Evolutionary conservation across 1,140 invertebrate genomes (phyloP).

Genomic region (Adoxophyes honmai): DNA sequence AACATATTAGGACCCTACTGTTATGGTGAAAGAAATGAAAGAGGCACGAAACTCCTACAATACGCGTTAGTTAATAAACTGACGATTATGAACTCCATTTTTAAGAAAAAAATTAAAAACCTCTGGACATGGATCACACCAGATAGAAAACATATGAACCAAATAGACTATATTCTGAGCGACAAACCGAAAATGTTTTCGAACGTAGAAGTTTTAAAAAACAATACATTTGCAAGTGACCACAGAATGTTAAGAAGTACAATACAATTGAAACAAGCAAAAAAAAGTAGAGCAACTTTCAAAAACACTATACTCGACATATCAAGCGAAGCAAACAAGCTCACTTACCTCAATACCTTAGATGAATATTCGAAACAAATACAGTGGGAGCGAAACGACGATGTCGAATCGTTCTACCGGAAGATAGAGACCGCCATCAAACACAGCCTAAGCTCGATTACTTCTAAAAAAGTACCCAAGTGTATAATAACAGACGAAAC

Average conservation of each 20-base stretch:
- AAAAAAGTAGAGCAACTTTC: slow-evolving; percentile 16
- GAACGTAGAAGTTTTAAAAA: slow-evolving; percentile 30
- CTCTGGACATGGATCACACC: slow-evolving; percentile 32
- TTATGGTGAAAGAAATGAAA: slow-evolving; percentile 28
- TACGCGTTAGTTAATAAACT: slow-evolving; percentile 27
- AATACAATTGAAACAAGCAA: slow-evolving; percentile 20
- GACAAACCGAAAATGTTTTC: slow-evolving; percentile 22
- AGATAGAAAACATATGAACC: slow-evolving; percentile 23
- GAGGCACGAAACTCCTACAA: slow-evolving; percentile 29
- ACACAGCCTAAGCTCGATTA: background rate
- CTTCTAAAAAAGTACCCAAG: slow-evolving; percentile 11
- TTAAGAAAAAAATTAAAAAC: slow-evolving; percentile 31
- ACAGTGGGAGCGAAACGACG: slow-evolving; percentile 17
- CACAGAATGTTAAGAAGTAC: slow-evolving; percentile 27
- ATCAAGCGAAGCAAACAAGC: background rate
- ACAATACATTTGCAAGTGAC: slow-evolving; percentile 24
- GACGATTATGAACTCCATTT: slow-evolving; percentile 29
- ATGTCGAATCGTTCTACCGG: slow-evolving; percentile 22
- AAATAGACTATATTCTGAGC: slow-evolving; percentile 32
- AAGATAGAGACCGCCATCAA: slow-evolving; percentile 20
- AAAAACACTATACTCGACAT: background rate
- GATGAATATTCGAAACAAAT: slow-evolving; percentile 2
- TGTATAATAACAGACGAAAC: slow-evolving; percentile 23
- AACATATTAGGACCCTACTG: slow-evolving; percentile 19
- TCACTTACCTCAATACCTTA: background rate